Percentiles rank a stretch among this genome's conserved stretches.
These are phyloP conservation scores for Pseudeuparius sepicola DNA, from an alignment of 2,888 invertebrate genomes.

Conservation along the genomic window DNA sequence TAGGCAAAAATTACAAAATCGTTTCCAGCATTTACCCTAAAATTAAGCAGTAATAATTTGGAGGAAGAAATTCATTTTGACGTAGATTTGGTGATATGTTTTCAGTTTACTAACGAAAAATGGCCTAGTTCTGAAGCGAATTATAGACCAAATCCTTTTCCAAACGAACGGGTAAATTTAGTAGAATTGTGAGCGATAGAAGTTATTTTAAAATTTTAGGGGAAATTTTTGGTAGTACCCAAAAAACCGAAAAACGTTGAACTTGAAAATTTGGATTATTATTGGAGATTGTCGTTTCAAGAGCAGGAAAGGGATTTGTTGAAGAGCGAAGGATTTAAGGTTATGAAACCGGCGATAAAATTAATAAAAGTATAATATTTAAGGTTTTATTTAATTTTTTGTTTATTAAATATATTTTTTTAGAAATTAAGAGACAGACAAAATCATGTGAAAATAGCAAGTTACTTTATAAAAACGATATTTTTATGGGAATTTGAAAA, in stretches of 20 bases:
- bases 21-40: slow-evolving; percentile 49
- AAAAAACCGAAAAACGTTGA: slow-evolving; percentile 27
- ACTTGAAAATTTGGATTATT: slow-evolving; percentile 21
- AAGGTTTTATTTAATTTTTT: slow-evolving; percentile 8
- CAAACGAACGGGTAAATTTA: too few relatives aligned
- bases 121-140: slow-evolving; percentile 29
- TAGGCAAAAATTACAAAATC: slow-evolving; percentile 37
- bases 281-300: slow-evolving; percentile 38
- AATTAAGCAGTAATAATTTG: slow-evolving; percentile 28
- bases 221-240: slow-evolving; percentile 32
- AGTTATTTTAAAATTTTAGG: too few relatives aligned
- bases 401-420: slow-evolving; percentile 24
- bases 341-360: slow-evolving; percentile 33
- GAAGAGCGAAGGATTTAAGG: slow-evolving; percentile 20
- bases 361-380: slow-evolving; percentile 30
- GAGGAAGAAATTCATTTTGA: slow-evolving; percentile 33
- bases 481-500: slow-evolving; percentile 34
- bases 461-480: slow-evolving; percentile 42
- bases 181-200: too few relatives aligned
- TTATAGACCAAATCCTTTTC: slow-evolving; percentile 28
- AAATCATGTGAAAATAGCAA: slow-evolving; percentile 34
- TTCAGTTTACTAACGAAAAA: slow-evolving; percentile 26
- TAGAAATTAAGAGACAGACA: slow-evolving; percentile 39
- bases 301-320: slow-evolving; percentile 36
- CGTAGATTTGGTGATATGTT: slow-evolving; percentile 32